Percentiles rank a stretch among this genome's conserved stretches.
These are phyloP conservation scores for Hippocampus barbouri DNA, from an alignment of 2,113 vertebrate species.

Conservation along the genomic window DNA sequence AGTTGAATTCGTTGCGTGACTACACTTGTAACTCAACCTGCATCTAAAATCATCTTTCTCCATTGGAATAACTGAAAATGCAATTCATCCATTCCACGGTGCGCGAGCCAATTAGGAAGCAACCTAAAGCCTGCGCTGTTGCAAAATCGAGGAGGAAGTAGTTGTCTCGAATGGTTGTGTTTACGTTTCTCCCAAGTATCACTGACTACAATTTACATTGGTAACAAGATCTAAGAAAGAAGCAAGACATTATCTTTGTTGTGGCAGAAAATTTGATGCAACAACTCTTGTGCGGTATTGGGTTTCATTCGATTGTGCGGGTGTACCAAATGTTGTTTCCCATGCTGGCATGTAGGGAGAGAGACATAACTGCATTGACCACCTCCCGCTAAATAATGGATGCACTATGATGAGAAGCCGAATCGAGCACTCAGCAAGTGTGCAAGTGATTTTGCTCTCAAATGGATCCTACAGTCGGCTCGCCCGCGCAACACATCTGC, in stretches of 20 bases:
- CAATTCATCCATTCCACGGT: too few relatives aligned
- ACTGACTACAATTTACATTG: background rate
- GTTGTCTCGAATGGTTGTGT: too few relatives aligned
- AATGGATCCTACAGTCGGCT: conserved; percentile 7
- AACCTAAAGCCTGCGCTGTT: too few relatives aligned
- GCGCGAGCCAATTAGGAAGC: too few relatives aligned
- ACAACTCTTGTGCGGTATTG: background rate
- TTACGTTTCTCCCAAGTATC: too few relatives aligned
- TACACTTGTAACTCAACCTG: too few relatives aligned
- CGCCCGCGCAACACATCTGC: background rate
- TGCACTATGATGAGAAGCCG: background rate
- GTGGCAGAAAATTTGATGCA: background rate
- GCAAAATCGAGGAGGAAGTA: too few relatives aligned
- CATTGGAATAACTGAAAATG: too few relatives aligned
- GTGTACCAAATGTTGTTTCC: background rate
- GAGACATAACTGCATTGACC: background rate
- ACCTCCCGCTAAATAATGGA: background rate
- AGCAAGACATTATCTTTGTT: background rate
- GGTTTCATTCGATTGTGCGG: background rate
- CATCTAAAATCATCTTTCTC: too few relatives aligned
- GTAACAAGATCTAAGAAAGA: background rate
- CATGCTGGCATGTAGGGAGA: background rate
- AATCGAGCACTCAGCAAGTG: background rate
- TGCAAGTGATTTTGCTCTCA: conserved; percentile 10
- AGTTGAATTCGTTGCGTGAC: too few relatives aligned